phyloP scores from a whole-genome alignment of 2,113 vertebrate species.

The Syngnathus scovelli region DNA sequence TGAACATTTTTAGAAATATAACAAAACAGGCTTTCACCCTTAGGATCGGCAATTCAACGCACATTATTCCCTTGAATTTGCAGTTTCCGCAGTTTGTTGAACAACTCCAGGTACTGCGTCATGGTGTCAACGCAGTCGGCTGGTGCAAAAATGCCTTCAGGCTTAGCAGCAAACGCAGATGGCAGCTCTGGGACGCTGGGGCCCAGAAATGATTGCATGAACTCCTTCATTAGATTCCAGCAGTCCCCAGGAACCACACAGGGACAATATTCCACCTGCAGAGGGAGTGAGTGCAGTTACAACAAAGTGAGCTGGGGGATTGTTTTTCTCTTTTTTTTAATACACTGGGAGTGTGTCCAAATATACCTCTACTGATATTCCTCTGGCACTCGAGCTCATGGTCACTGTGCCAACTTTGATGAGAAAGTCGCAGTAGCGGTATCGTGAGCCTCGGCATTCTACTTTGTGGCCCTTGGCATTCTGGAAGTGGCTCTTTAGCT shows the following conservation, averaged over 20 bases:
- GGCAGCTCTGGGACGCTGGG: conserved; percentile 80
- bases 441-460: conserved; percentile 89
- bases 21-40: conserved; percentile 6
- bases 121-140: conserved; percentile 85
- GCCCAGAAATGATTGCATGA: conserved; percentile 91
- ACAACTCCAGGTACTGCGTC: conserved; percentile 95
- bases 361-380: conserved; percentile 91
- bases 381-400: conserved; percentile 91
- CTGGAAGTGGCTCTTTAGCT: conserved; percentile 96
- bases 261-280: conserved; percentile 92
- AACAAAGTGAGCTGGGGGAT: not conserved
- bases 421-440: conserved; percentile 93
- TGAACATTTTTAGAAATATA: conserved; percentile 16
- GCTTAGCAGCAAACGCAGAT: conserved; percentile 77
- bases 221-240: conserved; percentile 94
- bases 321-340: too few relatives aligned
- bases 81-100: conserved; percentile 94
- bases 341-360: not conserved
- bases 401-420: conserved; percentile 91
- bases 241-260: conserved; percentile 93
- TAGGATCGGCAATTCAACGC: conserved; percentile 61
- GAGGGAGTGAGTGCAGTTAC: conserved; percentile 19
- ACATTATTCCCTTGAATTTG: conserved; percentile 84
- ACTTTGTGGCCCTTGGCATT: conserved; percentile 97
- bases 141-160: conserved; percentile 80